Percentiles rank a stretch among this genome's conserved stretches.
Evolutionary conservation across 2,888 invertebrate species (phyloP).

Genomic region (Calliphora vomitoria): DNA sequence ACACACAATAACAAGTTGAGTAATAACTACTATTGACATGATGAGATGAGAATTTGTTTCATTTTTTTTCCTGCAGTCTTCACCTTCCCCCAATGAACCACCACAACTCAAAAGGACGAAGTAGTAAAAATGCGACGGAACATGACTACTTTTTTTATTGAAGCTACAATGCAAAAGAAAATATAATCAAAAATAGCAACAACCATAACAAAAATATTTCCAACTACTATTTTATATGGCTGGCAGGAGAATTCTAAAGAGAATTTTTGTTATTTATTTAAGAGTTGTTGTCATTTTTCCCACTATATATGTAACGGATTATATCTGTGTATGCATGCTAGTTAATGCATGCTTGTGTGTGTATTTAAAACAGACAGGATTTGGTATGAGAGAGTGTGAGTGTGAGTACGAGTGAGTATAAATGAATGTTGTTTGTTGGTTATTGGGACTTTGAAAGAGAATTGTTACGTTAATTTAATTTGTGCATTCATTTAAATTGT

Average conservation of each 20-base stretch:
- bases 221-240: conserved; percentile 44
- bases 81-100: background rate
- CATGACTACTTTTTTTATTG: background rate
- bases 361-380: background rate
- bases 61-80: background rate
- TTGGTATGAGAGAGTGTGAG: conserved; percentile 27
- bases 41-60: conserved; percentile 48
- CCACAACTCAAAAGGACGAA: background rate
- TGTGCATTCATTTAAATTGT: conserved; percentile 73
- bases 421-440: conserved; percentile 25
- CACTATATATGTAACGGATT: background rate
- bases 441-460: conserved; percentile 58
- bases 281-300: conserved; percentile 54
- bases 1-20: conserved; percentile 38
- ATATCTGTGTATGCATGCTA: background rate
- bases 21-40: conserved; percentile 59
- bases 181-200: conserved; percentile 21
- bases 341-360: background rate
- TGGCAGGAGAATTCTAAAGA: conserved; percentile 64
- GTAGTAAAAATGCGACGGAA: conserved; percentile 25
- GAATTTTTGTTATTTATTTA: conserved; percentile 64
- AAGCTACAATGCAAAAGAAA: background rate
- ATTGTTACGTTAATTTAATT: conserved; percentile 72
- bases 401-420: background rate
- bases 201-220: conserved; percentile 19